These are phyloP conservation scores for Merops nubicus DNA, from an alignment of 2,113 vertebrate species.

Conservation along the genomic window DNA sequence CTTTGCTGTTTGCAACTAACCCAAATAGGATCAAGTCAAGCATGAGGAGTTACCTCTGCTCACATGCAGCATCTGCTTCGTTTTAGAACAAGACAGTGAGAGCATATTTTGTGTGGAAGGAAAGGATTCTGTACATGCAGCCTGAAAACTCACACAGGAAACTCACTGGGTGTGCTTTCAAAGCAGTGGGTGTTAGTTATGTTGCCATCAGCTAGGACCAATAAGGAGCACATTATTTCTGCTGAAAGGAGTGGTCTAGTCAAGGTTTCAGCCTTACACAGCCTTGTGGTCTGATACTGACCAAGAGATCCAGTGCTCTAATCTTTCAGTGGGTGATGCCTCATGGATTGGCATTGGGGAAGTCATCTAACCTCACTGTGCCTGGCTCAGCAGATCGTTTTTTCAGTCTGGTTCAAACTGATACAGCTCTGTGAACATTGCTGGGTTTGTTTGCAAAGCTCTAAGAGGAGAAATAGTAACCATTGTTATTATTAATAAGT, in stretches of 20 bases:
- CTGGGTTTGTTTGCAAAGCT: slow-evolving; percentile 3
- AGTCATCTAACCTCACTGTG: neutral
- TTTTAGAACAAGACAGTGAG: neutral
- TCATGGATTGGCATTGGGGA: neutral
- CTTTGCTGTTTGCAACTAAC: neutral
- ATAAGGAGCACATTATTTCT: neutral
- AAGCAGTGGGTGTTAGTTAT: neutral
- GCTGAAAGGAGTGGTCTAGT: neutral
- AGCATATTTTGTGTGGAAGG: neutral
- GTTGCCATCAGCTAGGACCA: neutral
- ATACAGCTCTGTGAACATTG: neutral
- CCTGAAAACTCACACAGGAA: neutral
- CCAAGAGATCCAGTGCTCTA: neutral
- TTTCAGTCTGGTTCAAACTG: neutral
- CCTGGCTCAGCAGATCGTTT: neutral
- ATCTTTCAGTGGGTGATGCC: neutral
- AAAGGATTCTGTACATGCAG: neutral
- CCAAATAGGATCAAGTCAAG: neutral
- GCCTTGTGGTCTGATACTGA: neutral
- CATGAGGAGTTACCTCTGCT: neutral
- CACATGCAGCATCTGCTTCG: neutral
- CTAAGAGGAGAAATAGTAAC: slow-evolving; percentile 7
- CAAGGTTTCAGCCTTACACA: neutral
- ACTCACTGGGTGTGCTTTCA: neutral
- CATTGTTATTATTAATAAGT: slow-evolving; percentile 41